Percentiles rank a stretch among this genome's conserved stretches.
These are phyloP conservation scores for Polietes domitor DNA, from an alignment of 2,888 invertebrate species.

Conservation along the genomic window DNA sequence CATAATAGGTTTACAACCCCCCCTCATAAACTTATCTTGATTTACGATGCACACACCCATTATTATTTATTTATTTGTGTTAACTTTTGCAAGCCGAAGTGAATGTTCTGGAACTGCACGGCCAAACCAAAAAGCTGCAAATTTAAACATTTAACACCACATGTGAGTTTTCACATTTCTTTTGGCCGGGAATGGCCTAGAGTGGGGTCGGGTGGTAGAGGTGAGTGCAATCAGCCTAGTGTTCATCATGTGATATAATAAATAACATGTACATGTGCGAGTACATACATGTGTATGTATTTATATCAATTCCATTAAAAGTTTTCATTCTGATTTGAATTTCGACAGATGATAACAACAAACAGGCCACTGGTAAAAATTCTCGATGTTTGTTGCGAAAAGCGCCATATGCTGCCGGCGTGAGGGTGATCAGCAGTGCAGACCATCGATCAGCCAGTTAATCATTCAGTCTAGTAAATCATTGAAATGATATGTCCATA, in stretches of 20 bases:
- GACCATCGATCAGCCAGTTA: background rate
- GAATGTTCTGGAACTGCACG: slow-evolving; percentile 28
- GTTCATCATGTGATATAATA: slow-evolving; percentile 29
- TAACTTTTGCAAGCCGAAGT: background rate
- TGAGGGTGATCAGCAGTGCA: background rate
- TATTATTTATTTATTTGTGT: background rate
- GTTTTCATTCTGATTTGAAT: slow-evolving; percentile 12
- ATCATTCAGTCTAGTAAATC: background rate
- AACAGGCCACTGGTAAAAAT: background rate
- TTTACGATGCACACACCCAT: background rate
- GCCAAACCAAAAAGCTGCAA: background rate
- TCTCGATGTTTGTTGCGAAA: background rate
- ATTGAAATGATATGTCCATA: background rate
- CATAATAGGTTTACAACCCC: slow-evolving; percentile 21
- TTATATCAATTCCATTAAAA: background rate
- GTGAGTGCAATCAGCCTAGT: background rate
- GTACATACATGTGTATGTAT: too few species aligned
- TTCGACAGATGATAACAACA: slow-evolving; percentile 10
- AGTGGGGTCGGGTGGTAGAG: background rate
- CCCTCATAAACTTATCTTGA: slow-evolving; percentile 1
- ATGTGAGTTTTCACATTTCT: slow-evolving; percentile 1
- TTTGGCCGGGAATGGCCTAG: background rate
- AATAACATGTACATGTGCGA: too few species aligned
- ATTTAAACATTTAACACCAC: slow-evolving; percentile 16
- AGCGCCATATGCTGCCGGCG: background rate